These are phyloP conservation scores for Clamator glandarius DNA, from an alignment of 2,797 vertebrate species.

Conservation along the genomic window DNA sequence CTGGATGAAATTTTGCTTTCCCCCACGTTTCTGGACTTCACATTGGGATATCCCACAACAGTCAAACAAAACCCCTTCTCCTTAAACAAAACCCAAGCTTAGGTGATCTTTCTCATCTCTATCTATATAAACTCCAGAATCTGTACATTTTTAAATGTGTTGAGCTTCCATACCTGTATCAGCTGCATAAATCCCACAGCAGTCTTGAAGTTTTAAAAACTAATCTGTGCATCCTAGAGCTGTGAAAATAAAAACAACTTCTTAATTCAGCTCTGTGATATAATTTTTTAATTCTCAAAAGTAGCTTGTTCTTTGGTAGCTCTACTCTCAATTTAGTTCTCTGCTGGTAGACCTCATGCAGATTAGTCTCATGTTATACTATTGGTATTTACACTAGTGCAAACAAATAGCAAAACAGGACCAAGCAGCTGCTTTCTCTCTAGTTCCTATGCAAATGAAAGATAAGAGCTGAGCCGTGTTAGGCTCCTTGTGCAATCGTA, in stretches of 20 bases:
- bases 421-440: conserved; percentile 10
- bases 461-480: conserved; percentile 24
- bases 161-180: neutral
- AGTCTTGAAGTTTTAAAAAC: neutral
- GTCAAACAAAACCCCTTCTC: neutral
- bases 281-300: neutral
- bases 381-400: conserved; percentile 4
- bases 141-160: neutral
- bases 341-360: neutral
- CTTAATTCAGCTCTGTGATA: neutral
- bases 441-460: conserved; percentile 18
- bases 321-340: neutral
- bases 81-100: neutral
- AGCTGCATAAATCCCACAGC: neutral
- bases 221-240: neutral
- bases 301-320: neutral
- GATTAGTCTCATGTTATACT: neutral
- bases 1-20: neutral
- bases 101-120: neutral
- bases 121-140: neutral
- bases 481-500: conserved; percentile 27
- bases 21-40: neutral
- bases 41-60: neutral
- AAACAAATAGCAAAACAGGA: neutral
- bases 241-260: neutral